Conservation (phyloP, 2,113 vertebrate genomes). For the Mobula birostris region DNA sequence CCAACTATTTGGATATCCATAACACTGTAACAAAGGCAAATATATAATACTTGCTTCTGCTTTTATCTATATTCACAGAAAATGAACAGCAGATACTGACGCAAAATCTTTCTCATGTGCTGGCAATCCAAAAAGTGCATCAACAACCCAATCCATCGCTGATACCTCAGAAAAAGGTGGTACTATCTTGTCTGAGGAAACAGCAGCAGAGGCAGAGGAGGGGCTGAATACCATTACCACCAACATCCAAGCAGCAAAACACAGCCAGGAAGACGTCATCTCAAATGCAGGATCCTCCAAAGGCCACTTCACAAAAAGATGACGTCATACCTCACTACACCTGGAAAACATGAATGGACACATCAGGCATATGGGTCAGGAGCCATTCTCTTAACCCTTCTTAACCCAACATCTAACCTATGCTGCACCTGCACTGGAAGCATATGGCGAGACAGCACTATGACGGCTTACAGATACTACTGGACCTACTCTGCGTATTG, state of each 20-base stretch:
- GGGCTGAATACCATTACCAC: constrained; percentile 18
- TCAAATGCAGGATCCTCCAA: constrained; percentile 34
- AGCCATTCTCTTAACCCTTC: not conserved
- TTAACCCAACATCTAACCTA: not conserved
- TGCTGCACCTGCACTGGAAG: not conserved
- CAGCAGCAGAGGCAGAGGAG: not conserved
- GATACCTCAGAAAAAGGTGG: constrained; percentile 25
- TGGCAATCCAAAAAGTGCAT: not conserved
- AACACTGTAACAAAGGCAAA: not conserved
- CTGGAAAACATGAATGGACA: constrained; percentile 37
- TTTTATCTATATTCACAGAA: not conserved
- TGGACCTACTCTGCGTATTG: not conserved
- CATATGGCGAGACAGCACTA: not conserved
- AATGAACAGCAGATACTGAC: not conserved
- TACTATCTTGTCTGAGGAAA: constrained; percentile 24
- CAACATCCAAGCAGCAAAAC: constrained; percentile 28
- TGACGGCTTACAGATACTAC: not conserved
- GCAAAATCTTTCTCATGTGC: not conserved
- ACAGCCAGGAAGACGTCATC: constrained; percentile 36
- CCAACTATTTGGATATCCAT: not conserved
- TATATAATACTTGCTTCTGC: not conserved
- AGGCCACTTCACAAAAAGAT: constrained; percentile 37
- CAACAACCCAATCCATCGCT: constrained; percentile 14
- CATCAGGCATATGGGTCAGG: constrained; percentile 32
- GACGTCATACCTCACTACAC: constrained; percentile 33